phyloP scores from a whole-genome alignment of 1,140 invertebrate species.

The Sminthurides bifidus region DNA sequence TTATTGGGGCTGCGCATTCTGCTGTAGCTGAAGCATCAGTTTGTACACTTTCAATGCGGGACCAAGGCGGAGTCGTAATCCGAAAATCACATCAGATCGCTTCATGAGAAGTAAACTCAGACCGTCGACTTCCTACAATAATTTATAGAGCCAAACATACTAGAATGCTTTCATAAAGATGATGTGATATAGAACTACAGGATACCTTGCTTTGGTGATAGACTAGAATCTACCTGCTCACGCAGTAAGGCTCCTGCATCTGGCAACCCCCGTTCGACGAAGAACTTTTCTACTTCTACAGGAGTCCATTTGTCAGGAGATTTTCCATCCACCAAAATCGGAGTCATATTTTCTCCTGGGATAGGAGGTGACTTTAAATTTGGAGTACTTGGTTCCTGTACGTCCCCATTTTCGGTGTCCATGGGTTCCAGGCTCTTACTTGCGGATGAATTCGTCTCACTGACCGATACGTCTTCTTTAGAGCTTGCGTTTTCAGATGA shows the following conservation, averaged over 20 bases:
- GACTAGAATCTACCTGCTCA: constrained; percentile 54
- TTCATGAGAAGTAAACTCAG: constrained; percentile 64
- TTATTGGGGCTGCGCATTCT: too few relatives aligned
- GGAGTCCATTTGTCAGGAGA: constrained; percentile 62
- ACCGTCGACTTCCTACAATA: constrained; percentile 71
- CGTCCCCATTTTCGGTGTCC: too few relatives aligned
- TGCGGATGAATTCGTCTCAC: not conserved
- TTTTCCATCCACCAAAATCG: not conserved
- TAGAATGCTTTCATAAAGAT: constrained; percentile 1
- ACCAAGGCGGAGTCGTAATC: constrained; percentile 64
- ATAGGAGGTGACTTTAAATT: too few relatives aligned
- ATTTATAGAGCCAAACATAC: constrained; percentile 11
- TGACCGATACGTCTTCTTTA: not conserved
- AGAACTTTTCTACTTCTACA: constrained; percentile 69
- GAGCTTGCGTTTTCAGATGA: too few relatives aligned
- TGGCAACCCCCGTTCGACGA: constrained; percentile 54
- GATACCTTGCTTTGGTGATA: not conserved
- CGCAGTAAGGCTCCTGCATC: constrained; percentile 63
- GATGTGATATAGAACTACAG: not conserved
- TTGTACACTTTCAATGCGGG: constrained; percentile 76
- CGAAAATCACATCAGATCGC: constrained; percentile 63
- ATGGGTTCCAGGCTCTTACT: too few relatives aligned
- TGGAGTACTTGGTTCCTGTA: too few relatives aligned
- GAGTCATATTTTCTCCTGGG: not conserved
- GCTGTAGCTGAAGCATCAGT: constrained; percentile 40